Percentiles rank a stretch among this genome's conserved stretches.
phyloP scores from a whole-genome alignment of 2,113 vertebrate species.

The Diadophis punctatus region DNA sequence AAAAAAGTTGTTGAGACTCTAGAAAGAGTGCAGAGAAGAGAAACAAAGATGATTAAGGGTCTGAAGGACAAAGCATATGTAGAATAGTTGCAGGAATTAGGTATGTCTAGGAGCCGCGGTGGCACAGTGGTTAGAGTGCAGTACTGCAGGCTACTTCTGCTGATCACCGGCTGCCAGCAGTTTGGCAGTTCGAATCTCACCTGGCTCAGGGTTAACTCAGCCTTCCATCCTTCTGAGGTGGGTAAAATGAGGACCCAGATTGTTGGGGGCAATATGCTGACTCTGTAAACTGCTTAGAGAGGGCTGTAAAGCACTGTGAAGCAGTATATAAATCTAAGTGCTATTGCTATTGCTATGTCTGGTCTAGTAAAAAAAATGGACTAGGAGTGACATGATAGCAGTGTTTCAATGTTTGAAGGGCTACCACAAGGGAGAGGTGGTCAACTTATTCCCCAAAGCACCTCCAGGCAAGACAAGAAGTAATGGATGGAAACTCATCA shows the following conservation, averaged over 20 bases:
- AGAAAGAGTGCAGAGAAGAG: not conserved
- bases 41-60: not conserved
- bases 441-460: not conserved
- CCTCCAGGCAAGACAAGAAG: not conserved
- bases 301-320: too few species aligned
- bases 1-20: not conserved
- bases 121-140: too few species aligned
- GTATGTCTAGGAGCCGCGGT: not conserved
- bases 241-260: too few species aligned
- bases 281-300: too few species aligned
- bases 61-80: not conserved
- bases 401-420: not conserved
- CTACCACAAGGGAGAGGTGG: not conserved
- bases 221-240: too few species aligned
- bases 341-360: too few species aligned
- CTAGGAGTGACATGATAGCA: not conserved
- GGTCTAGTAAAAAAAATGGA: not conserved
- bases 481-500: not conserved
- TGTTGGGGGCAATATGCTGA: too few species aligned
- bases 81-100: not conserved
- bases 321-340: too few species aligned
- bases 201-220: too few species aligned
- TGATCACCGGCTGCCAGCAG: too few species aligned
- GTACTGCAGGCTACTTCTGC: too few species aligned
- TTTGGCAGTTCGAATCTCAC: too few species aligned